These are phyloP conservation scores for Drosophila koepferae DNA, from an alignment of 2,888 invertebrate species.

Conservation along the genomic window DNA sequence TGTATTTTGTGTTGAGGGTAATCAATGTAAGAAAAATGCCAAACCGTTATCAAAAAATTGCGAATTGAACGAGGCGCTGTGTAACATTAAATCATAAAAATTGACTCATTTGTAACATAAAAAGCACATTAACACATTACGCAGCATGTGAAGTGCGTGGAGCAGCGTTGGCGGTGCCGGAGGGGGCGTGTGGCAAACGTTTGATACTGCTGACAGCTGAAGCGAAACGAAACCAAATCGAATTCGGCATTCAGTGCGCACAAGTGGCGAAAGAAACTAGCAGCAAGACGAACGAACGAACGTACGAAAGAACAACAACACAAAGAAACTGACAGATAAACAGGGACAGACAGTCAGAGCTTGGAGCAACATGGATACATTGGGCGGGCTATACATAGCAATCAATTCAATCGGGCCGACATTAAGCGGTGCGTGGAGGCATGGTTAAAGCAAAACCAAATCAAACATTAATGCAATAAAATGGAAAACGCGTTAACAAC, in stretches of 20 bases:
- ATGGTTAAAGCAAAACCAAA: conserved; percentile 65
- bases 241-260: conserved; percentile 52
- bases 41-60: conserved; percentile 74
- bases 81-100: conserved; percentile 83
- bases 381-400: conserved; percentile 42
- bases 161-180: background rate
- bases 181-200: background rate
- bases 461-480: conserved; percentile 83
- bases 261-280: conserved; percentile 41
- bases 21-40: conserved; percentile 71
- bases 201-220: conserved; percentile 62
- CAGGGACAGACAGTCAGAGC: conserved; percentile 5
- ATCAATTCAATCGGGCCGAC: conserved; percentile 68
- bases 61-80: conserved; percentile 44
- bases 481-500: conserved; percentile 83
- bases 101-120: conserved; percentile 83
- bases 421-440: conserved; percentile 29
- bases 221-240: conserved; percentile 50
- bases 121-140: conserved; percentile 83
- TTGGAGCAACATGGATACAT: conserved; percentile 35
- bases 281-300: conserved; percentile 26
- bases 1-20: conserved; percentile 27
- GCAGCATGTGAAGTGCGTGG: conserved; percentile 40
- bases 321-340: conserved; percentile 16
- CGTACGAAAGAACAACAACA: conserved; percentile 4